Base-by-base conservation (phyloP, 2,797 vertebrate genomes). In the Oreochromis grahami region DNA sequence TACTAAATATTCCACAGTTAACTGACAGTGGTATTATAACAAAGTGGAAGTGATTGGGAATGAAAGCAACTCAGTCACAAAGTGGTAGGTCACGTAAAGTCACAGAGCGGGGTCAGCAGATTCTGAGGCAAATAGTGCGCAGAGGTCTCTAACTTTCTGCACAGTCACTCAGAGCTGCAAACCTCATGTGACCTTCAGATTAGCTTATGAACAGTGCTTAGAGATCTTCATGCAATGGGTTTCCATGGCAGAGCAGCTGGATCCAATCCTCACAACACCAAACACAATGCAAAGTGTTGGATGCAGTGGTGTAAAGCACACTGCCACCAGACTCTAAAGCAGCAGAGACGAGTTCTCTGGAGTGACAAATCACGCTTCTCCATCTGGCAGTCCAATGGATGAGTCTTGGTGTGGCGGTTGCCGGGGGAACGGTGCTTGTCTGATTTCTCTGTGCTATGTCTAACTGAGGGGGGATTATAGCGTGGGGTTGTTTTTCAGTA, bases 1-100 rank as follows among this genome's bases (percentile, higher is more conserved):
- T 36, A 63, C 58, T n/a, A 36, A 63, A 63, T 63, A 63, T 63
- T 63, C 34, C 58, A 36, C 34, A 63, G 32, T 63, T 38, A 63
- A 63, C 34, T 13, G 32, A 12, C 32, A 63, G 58, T 36, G 4
- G 17, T n/a, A 63, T n/a, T 63, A 63, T 36, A n/a, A 36, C 58
- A 36, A 63, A 63, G 58, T 36, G 58, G 10, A 63, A 63, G 58
- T 63, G 10, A 63, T 13, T 38, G 4, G 19, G 11, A 38, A 63
- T 63, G 34, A 63, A 34, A 63, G 58, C 58, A 63, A 63, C 32
- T 38, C 6, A 0, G 58, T 63, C 0, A 0, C 10, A 63, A 63
- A 63, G 58, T 63, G 58, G 58, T 36, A 63, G 58, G 0, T n/a
- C 58, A 2, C 0, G 0, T 36, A 63, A 63, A 63, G 34, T 63